Evolutionary conservation across 2,113 vertebrate species (phyloP), one percentile per base, ranked within the genome.

Genomic region (Rhodinocichla rosea): DNA sequence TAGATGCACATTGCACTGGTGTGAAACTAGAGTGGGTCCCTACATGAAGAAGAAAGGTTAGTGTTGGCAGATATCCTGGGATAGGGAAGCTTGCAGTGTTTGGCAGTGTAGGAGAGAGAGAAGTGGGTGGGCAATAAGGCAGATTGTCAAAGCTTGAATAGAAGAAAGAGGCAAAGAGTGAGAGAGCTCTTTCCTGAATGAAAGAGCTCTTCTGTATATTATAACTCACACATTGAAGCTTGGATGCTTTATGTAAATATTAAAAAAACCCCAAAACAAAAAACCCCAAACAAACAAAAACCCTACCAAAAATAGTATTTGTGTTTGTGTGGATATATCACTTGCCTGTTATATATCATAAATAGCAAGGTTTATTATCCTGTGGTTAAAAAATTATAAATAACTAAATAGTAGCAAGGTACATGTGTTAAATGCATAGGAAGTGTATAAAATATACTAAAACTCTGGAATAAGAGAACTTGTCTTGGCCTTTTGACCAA

Each of bases 161-260:
- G 63, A 86, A 82, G 52, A 50, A 80, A 89, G 74, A 26, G 59
- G 92, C 32, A 97, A 97, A 97, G 97, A 98, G 96, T 94, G 95
- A 98, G 96, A 98, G 98, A 98, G 99, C 98, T 99, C 14, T 50
- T 50, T 27, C 98, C 99, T 99, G 98, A 99, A 98, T 96, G 97
- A 98, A 98, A 98, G 94, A 97, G 96, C 95, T 98, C 97, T 96
- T 97, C 97, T 98, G 44, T 97, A 97, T 98, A 97, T 97, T 97
- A 96, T 95, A 97, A 97, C 97, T 98, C 97, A 97, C 98, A 98
- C 98, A 98, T 98, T 99, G 98, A 98, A 98, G 97, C 97, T 97
- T 95, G 95, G 96, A 98, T 97, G 97, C 96, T 97, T 97, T 98
- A 96, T 98, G 97, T 94, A 89, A 98, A 87, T 98, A 98, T 98